Evolutionary conservation across 2,888 invertebrate genomes (phyloP).

Genomic region (Nezara viridula): DNA sequence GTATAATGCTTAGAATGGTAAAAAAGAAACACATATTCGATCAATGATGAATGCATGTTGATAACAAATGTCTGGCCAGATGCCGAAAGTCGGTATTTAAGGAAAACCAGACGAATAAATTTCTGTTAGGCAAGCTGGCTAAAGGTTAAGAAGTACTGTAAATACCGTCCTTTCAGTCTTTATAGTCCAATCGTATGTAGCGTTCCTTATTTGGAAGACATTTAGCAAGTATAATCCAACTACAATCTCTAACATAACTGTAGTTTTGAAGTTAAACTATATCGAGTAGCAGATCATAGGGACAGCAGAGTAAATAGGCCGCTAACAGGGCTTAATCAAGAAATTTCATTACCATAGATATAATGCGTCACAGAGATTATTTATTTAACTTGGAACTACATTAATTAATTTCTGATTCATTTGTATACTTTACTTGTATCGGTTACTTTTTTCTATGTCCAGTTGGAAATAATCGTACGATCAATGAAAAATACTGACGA

Average conservation of each 20-base stretch:
- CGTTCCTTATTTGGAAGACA: background rate
- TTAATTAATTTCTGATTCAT: too few relatives aligned
- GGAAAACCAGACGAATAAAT: slow-evolving; percentile 3
- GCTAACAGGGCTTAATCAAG: background rate
- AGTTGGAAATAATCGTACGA: too few relatives aligned
- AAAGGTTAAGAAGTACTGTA: slow-evolving; percentile 26
- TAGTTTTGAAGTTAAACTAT: background rate
- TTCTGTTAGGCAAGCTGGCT: background rate
- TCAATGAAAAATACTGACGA: too few relatives aligned
- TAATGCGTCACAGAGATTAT: too few relatives aligned
- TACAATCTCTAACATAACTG: background rate
- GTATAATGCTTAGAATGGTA: too few relatives aligned
- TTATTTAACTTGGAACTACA: too few relatives aligned
- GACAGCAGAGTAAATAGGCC: background rate
- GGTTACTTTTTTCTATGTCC: too few relatives aligned
- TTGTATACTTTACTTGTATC: too few relatives aligned
- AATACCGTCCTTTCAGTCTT: background rate
- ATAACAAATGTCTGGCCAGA: background rate
- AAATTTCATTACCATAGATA: too few relatives aligned
- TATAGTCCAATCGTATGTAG: background rate
- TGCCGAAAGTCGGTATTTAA: slow-evolving; percentile 15
- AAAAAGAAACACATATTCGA: background rate
- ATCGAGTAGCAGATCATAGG: background rate
- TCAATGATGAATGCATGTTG: background rate
- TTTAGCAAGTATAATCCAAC: slow-evolving; percentile 27